Evolutionary conservation across 2,888 invertebrate species (phyloP), one percentile per base, ranked within the genome.

Genomic region (Eudasyphora cyanicolor): DNA sequence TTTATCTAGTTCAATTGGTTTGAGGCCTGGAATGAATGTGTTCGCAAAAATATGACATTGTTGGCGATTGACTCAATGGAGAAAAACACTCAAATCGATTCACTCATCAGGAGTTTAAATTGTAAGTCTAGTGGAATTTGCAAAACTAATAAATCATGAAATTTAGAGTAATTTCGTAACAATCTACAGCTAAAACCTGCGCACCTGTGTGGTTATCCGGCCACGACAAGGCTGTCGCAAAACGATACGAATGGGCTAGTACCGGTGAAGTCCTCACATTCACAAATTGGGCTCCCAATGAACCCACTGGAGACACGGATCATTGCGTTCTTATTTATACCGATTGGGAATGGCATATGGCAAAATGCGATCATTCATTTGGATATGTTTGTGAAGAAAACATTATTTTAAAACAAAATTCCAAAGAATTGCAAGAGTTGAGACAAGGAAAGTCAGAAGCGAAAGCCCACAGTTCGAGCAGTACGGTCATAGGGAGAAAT

Each of bases 311-410:
- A 51, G 6, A 83, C 4, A 67, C 67, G 42, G 79, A 83, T 8
- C 79, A 76, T 19, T 79, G 82, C n/a, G 69, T 83, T 32, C 54
- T 80, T 35, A 74, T 83, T 45, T 83, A 76, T 79, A 75, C 62
- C 24, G 57, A 76, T n/a, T 83, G 79, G 79, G 21, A 42, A 8
- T 69, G 69, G 69, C 67, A 77, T 27, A 79, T 76, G 19, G 74
- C 62, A 51, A 67, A 76, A n/a, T 83, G 82, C 10, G 35, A 29
- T 2, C 45, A 67, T 29, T 79, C 79, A 74, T 35, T 79, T 17
- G 82, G 82, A 7, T 83, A 74, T n/a, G 77, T 80, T 14, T 83
- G 82, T 27, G 82, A 83, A 77, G 82, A 83, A 38, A 57, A 79
- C 77, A 73, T 14, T 0, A 24, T 62, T 2, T 6, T 49, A 3